Conservation (phyloP, 2,888 invertebrate genomes). For the Oscheius sp. region DNA sequence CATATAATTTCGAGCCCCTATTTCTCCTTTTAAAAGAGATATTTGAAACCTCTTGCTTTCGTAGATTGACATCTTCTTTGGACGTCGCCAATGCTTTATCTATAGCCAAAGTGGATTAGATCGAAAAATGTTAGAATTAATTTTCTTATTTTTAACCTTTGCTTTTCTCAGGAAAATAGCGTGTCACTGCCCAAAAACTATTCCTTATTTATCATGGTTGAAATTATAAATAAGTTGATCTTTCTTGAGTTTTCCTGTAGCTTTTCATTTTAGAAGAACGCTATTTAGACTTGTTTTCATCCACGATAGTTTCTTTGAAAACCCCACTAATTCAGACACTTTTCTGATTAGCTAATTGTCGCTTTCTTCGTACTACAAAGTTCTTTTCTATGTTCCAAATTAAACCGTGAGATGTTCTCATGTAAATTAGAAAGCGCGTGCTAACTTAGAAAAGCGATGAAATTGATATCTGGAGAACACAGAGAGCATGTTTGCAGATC, state of each 20-base stretch:
- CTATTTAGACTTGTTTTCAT: no score
- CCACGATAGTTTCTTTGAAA: no score
- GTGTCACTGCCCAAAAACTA: neutral
- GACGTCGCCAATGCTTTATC: neutral
- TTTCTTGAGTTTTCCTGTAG: no score
- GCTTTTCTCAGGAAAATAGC: neutral
- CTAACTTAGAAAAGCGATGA: slow-evolving; percentile 1
- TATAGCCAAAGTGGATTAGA: neutral
- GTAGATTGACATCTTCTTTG: slow-evolving; percentile 1
- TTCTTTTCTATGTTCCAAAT: no score
- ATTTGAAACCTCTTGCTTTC: slow-evolving; percentile 22
- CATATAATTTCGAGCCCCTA: no score
- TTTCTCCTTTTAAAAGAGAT: slow-evolving; percentile 4
- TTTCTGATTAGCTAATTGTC: no score
- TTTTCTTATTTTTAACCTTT: neutral
- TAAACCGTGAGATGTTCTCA: slow-evolving; percentile 16
- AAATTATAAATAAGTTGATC: no score
- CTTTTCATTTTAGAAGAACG: no score
- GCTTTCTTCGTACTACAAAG: no score
- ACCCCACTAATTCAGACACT: no score
- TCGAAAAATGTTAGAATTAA: no score
- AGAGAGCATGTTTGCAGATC: neutral
- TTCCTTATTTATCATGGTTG: no score
- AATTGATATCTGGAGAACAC: neutral
- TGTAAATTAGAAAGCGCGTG: slow-evolving; percentile 20